Evolutionary conservation across 2,113 vertebrate genomes (phyloP), one percentile per base, ranked within the genome.

Genomic region (Laticauda colubrina): DNA sequence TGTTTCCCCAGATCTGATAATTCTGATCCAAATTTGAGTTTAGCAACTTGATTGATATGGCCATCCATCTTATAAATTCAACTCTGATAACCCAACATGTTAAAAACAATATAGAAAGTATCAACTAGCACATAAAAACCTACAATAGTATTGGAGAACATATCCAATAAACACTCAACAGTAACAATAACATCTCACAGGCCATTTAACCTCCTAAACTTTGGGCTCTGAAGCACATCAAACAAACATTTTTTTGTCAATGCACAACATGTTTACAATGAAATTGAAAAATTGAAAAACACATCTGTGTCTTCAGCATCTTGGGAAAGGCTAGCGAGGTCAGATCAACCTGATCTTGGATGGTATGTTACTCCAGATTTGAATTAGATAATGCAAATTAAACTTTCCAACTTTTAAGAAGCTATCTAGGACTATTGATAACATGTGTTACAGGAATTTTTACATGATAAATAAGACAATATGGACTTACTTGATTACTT

Each of bases 401-500:
- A 57, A 24, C 5, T 48, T 89, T 75, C 45, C 24, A 45, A 43
- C 39, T 86, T 8, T 18, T 21, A 86, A 18, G 15, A 91, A 57
- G 26, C 39, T 29, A 57, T 8, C 15, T 21, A 57, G 4, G 15
- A 87, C 29, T 39, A 85, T 81, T 26, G 21, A 55, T 54, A 91
- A 90, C 21, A 12, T 39, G 11, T 91, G 4, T 91, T 34, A 24
- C 23, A 92, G 64, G 18, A 3, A 59, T 57, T 10, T 43, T 56
- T 56, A 92, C 56, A 81, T 21, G n/a, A 45, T n/a, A 1, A 61
- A 26, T 43, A 56, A 92, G 23, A 55, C 14, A 90, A 21, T 64
- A 26, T n/a, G 12, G 18, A 95, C 98, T 98, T 96, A 99, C 99
- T 99, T 99, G 96, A 99, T 99, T 85, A 99, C 99, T 97, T 99